Evolutionary conservation across 2,113 vertebrate species (phyloP).

Genomic region (Corythornis cristatus): DNA sequence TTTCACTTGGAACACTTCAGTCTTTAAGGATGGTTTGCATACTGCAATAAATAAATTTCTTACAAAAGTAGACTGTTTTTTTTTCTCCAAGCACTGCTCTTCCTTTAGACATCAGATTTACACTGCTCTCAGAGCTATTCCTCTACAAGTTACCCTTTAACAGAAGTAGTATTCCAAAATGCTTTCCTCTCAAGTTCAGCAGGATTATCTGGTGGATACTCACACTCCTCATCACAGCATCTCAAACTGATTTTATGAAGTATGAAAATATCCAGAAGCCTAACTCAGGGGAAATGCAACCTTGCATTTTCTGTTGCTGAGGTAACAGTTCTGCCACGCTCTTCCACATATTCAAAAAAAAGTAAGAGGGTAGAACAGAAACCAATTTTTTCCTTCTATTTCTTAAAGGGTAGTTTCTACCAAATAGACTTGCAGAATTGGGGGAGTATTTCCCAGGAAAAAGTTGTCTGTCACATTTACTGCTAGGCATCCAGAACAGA

Average conservation of each 20-base stretch:
- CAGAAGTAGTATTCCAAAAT: background rate
- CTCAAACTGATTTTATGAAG: background rate
- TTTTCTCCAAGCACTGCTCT: background rate
- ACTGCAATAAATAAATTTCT: background rate
- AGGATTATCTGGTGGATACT: background rate
- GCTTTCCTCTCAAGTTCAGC: background rate
- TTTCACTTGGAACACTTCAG: background rate
- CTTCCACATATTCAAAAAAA: background rate
- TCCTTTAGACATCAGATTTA: background rate
- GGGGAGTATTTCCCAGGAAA: background rate
- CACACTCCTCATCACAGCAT: background rate
- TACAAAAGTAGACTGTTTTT: background rate
- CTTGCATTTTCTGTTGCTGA: background rate
- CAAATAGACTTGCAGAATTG: background rate
- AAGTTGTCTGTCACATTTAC: background rate
- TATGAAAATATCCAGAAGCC: background rate
- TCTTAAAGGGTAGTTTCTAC: background rate
- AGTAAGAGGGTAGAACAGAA: background rate
- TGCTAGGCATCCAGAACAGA: background rate
- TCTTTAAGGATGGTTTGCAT: background rate
- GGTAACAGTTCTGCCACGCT: background rate
- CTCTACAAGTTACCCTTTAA: background rate
- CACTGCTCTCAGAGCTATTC: background rate
- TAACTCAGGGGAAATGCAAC: background rate
- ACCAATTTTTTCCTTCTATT: background rate